These are phyloP conservation scores for Sebastes minor DNA, from an alignment of 2,797 vertebrate species.

Conservation along the genomic window DNA sequence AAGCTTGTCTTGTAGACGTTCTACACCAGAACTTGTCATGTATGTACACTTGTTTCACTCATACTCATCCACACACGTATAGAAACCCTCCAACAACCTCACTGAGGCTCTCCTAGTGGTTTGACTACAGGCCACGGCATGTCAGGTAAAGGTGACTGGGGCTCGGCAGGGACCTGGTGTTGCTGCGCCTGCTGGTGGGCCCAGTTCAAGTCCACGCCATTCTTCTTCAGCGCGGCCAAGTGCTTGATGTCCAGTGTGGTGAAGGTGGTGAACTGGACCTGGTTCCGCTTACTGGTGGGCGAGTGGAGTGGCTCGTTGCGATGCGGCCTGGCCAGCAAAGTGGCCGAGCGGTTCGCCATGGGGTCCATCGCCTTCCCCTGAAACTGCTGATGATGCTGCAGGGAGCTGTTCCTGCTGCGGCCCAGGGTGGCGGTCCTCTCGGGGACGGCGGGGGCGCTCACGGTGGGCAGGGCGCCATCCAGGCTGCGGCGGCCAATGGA, in stretches of 20 bases:
- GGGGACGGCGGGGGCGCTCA: slow-evolving; percentile 71
- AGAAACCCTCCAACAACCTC: slow-evolving; percentile 9
- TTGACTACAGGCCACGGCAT: slow-evolving; percentile 80
- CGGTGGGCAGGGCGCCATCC: slow-evolving; percentile 44
- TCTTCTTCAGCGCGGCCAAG: slow-evolving; percentile 82
- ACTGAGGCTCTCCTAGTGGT: slow-evolving; percentile 66
- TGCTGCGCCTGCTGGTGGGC: slow-evolving; percentile 82
- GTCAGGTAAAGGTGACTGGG: slow-evolving; percentile 72
- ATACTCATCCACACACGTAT: neutral
- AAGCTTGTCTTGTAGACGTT: slow-evolving; percentile 23
- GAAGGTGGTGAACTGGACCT: slow-evolving; percentile 96
- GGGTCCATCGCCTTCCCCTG: slow-evolving; percentile 72
- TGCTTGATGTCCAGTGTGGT: slow-evolving; percentile 85
- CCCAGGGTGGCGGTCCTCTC: slow-evolving; percentile 91
- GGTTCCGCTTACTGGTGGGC: slow-evolving; percentile 95
- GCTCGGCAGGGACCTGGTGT: slow-evolving; percentile 53
- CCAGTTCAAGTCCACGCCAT: slow-evolving; percentile 87
- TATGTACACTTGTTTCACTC: neutral
- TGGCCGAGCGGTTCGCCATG: slow-evolving; percentile 76
- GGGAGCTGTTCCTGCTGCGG: slow-evolving; percentile 70
- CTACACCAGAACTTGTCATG: neutral
- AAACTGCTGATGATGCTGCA: slow-evolving; percentile 64
- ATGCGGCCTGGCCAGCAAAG: slow-evolving; percentile 72
- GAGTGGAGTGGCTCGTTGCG: slow-evolving; percentile 87
- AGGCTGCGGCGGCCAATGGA: slow-evolving; percentile 68